Percentiles rank a stretch among this genome's conserved stretches.
Conservation (phyloP, 2,888 invertebrate genomes). For the Allacma fusca region DNA sequence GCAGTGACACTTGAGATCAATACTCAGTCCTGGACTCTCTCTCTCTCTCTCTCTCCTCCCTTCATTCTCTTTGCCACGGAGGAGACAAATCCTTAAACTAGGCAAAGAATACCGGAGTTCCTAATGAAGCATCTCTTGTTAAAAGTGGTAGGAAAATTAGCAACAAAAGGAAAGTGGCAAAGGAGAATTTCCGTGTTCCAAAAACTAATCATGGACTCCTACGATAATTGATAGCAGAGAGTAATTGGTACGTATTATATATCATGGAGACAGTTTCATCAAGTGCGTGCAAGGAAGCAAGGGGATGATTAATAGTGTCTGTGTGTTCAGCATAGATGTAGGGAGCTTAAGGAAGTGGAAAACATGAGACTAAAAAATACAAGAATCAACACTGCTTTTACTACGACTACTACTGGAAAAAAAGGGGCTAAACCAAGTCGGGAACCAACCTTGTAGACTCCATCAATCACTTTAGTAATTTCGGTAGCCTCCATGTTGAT, state of each 20-base stretch:
- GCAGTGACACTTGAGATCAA: background rate
- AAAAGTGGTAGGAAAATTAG: constrained; percentile 12
- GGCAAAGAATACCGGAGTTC: background rate
- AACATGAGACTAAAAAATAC: constrained; percentile 8
- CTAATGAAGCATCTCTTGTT: constrained; percentile 8
- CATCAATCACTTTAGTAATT: constrained; percentile 60
- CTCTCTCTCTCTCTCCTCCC: background rate
- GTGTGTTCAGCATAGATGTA: background rate
- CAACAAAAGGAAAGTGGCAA: background rate
- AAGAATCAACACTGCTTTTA: background rate
- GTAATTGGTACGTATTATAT: constrained; percentile 4
- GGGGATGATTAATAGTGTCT: constrained; percentile 23
- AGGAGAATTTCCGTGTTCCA: background rate
- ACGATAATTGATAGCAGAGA: background rate
- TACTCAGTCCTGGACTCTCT: background rate
- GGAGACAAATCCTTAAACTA: background rate
- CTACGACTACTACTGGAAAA: background rate
- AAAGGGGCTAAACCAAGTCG: constrained; percentile 14
- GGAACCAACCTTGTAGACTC: constrained; percentile 57
- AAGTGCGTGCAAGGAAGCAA: background rate
- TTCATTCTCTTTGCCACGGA: background rate
- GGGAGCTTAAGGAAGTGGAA: constrained; percentile 20
- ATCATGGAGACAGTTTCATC: constrained; percentile 14
- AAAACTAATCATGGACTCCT: background rate
- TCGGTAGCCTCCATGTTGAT: constrained; percentile 56